These are phyloP conservation scores for Drosophila mayaguana DNA, from an alignment of 2,888 invertebrate genomes.

Conservation along the genomic window DNA sequence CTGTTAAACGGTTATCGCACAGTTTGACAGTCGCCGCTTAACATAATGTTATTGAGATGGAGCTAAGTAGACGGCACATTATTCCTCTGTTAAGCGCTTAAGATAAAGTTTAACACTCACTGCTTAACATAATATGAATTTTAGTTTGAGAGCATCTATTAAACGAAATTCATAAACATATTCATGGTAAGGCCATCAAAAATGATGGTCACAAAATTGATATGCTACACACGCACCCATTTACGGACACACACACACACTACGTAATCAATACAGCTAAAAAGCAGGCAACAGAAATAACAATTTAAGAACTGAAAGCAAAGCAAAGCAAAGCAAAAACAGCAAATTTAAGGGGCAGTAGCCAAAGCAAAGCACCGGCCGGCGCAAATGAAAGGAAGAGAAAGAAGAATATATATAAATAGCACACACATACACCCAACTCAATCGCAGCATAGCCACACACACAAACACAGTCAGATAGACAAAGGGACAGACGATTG, in stretches of 20 bases:
- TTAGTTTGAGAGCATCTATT: not conserved
- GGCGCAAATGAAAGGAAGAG: slow-evolving; percentile 11
- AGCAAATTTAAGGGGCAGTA: slow-evolving; percentile 36
- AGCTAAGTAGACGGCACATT: too few species aligned
- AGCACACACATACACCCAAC: not conserved
- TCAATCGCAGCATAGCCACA: not conserved
- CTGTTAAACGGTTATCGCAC: too few species aligned
- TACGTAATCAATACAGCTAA: slow-evolving; percentile 26
- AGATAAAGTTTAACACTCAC: too few species aligned
- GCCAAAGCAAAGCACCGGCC: slow-evolving; percentile 19
- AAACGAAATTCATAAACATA: slow-evolving; percentile 2
- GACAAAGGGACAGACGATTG: slow-evolving; percentile 16
- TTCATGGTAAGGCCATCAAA: slow-evolving; percentile 20
- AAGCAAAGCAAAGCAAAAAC: slow-evolving; percentile 5
- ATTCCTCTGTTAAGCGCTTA: too few species aligned
- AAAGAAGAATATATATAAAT: slow-evolving; percentile 4
- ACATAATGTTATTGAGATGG: too few species aligned
- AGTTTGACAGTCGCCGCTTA: not conserved
- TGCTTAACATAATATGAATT: slow-evolving; percentile 1
- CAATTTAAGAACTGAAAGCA: slow-evolving; percentile 12
- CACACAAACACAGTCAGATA: not conserved
- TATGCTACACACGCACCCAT: not conserved
- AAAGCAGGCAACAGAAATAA: slow-evolving; percentile 32
- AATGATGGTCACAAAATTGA: slow-evolving; percentile 19
- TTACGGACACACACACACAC: not conserved